These are phyloP conservation scores for Hyalella azteca DNA, from an alignment of 2,888 invertebrate genomes.

Conservation along the genomic window DNA sequence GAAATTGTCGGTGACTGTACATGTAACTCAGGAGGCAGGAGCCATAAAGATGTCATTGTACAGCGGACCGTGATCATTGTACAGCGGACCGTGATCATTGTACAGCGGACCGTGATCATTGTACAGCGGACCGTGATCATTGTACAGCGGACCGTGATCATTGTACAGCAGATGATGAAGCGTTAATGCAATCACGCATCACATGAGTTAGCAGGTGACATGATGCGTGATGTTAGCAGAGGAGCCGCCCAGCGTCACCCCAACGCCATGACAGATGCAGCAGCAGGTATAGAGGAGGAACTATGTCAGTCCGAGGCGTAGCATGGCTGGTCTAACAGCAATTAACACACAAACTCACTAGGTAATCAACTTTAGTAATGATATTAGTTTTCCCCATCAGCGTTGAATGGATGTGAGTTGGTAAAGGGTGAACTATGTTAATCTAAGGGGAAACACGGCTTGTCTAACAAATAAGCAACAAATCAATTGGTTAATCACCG, in stretches of 20 bases:
- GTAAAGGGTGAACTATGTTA: no score
- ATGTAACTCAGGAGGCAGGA: no score
- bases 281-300: not conserved
- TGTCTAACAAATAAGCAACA: no score
- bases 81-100: not conserved
- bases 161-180: not conserved
- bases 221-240: not conserved
- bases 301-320: not conserved
- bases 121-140: not conserved
- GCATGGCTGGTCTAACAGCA: not conserved
- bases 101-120: not conserved
- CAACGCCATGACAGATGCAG: no score
- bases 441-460: no score
- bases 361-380: no score
- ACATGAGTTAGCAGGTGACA: not conserved
- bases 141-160: not conserved
- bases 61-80: not conserved
- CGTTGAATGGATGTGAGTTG: no score
- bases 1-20: slow-evolving; percentile 98
- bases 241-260: not conserved
- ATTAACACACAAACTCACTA: no score
- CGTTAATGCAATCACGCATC: not conserved
- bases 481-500: no score
- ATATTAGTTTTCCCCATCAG: no score
- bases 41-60: not conserved